Evolutionary conservation across 2,888 invertebrate genomes (phyloP).

Genomic region (Dynastes maya): DNA sequence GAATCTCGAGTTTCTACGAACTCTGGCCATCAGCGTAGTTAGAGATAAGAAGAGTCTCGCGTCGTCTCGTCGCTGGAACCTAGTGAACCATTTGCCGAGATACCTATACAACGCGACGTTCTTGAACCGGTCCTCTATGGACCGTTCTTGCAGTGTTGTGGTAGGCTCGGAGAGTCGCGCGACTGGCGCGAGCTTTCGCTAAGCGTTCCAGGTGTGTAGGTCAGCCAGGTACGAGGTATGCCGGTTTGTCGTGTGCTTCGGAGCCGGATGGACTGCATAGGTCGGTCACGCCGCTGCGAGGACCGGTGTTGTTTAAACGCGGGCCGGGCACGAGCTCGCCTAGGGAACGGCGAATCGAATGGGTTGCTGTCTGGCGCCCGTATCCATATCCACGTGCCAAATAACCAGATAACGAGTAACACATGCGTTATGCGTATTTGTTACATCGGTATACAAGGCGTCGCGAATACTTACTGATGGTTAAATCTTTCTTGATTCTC

Average conservation of each 20-base stretch:
- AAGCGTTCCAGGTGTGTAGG: conserved; percentile 40
- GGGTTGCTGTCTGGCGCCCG: conserved; percentile 46
- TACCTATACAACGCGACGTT: background rate
- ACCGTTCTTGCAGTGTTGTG: conserved; percentile 42
- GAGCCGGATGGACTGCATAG: conserved; percentile 16
- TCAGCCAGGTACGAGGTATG: conserved; percentile 44
- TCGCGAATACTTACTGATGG: too few relatives aligned
- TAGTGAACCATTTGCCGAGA: conserved; percentile 31
- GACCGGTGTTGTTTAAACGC: conserved; percentile 16
- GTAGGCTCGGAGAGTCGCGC: conserved; percentile 44
- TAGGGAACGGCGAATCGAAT: conserved; percentile 1
- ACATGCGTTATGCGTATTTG: conserved; percentile 4
- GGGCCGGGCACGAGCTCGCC: background rate
- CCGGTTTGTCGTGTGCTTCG: conserved; percentile 34
- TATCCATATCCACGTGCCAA: conserved; percentile 52
- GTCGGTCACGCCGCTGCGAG: background rate
- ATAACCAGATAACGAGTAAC: conserved; percentile 45
- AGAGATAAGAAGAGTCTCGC: too few relatives aligned
- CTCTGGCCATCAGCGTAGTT: too few relatives aligned
- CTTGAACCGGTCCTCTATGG: conserved; percentile 10
- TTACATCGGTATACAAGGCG: background rate
- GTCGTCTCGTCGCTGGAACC: background rate
- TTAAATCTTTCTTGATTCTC: too few relatives aligned
- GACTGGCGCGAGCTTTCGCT: conserved; percentile 47
- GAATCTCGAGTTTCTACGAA: too few relatives aligned